These are phyloP conservation scores for Zoanthus solanderi DNA, from an alignment of 92 coral and sea anemone genomes.

Conservation along the genomic window DNA sequence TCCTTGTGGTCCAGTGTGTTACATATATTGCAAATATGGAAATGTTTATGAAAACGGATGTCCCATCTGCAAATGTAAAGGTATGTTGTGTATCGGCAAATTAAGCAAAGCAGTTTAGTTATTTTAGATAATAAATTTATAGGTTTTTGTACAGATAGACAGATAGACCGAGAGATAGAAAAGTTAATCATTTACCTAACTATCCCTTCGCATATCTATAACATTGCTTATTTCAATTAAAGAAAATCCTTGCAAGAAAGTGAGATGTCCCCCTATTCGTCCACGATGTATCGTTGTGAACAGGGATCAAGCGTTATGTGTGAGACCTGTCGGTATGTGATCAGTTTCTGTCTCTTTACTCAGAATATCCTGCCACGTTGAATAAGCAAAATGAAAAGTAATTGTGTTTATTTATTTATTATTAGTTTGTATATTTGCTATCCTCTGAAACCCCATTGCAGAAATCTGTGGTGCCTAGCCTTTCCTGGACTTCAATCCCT, in stretches of 20 bases:
- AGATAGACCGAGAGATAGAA: too few species aligned
- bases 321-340: neutral
- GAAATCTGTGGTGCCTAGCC: too few species aligned
- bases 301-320: neutral
- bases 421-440: too few species aligned
- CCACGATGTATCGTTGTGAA: constrained; percentile 24
- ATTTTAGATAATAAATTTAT: neutral
- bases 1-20: constrained; percentile 2
- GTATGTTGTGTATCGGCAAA: neutral
- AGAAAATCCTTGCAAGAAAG: constrained; percentile 22
- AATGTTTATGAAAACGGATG: constrained; percentile 9
- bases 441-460: too few species aligned
- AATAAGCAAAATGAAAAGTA: too few species aligned
- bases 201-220: neutral
- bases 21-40: neutral
- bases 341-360: neutral
- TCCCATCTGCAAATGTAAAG: constrained; percentile 17
- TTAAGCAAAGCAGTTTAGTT: neutral
- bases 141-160: neutral
- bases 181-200: neutral
- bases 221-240: neutral
- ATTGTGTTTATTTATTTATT: too few species aligned
- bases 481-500: too few species aligned
- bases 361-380: too few species aligned
- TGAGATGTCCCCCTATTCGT: neutral